A percentile compares a stretch with the other conserved stretches of the same genome.
phyloP scores from a whole-genome alignment of 2,888 invertebrate species.

The Timema cristinae region DNA sequence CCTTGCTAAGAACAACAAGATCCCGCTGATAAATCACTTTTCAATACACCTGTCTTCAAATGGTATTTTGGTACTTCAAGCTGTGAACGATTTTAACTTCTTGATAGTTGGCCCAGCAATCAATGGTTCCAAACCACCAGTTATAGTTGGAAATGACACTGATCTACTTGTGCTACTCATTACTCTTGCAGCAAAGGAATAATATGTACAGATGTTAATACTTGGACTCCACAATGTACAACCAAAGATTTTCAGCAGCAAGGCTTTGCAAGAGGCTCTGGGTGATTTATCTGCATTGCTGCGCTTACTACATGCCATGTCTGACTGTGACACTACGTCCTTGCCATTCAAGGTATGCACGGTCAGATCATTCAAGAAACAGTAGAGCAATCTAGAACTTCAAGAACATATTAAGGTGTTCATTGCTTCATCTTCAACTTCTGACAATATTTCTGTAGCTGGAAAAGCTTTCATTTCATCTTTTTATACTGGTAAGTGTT shows the following conservation, averaged over 20 bases:
- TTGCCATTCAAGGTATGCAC: background rate
- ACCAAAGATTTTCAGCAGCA: background rate
- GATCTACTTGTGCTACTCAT: background rate
- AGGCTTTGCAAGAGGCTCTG: background rate
- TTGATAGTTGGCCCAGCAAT: background rate
- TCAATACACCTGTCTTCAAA: no score
- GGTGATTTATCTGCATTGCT: background rate
- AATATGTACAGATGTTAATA: background rate
- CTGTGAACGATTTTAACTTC: background rate
- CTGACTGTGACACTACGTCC: slow-evolving; percentile 7
- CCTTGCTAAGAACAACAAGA: background rate
- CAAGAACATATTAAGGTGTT: background rate
- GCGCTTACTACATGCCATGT: background rate
- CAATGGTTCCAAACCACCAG: background rate
- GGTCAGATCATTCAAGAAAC: background rate
- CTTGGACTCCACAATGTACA: background rate
- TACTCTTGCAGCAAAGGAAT: background rate
- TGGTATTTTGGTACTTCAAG: background rate
- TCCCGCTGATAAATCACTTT: background rate
- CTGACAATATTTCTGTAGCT: background rate
- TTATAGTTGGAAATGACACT: background rate
- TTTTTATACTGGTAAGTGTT: background rate
- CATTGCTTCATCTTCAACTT: background rate
- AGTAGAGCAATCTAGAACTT: background rate
- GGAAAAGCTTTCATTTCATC: background rate